Base-by-base conservation (phyloP, 2,797 vertebrate species). In the Meda fulgida region DNA sequence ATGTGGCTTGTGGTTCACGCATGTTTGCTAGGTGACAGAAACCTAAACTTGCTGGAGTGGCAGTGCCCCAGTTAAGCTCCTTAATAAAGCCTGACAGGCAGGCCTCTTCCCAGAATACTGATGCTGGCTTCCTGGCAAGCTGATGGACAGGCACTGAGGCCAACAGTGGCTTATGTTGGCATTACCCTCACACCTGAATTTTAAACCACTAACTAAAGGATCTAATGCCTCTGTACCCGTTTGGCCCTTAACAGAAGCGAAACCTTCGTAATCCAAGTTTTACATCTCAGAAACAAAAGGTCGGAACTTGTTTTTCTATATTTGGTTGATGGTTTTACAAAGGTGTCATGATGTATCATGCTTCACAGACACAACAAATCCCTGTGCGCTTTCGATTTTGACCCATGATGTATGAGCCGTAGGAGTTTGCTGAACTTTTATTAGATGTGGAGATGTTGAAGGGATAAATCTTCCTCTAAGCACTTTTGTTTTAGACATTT, bases 81-180 rank as follows among this genome's bases (percentile, higher is more conserved):
- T 90, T 94, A 94, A 94, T 94, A 94, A 93, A 93, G 92, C 90
- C 89, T 92, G 93, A 94, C 93, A 94, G 91, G 87, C 89, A 90
- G 66, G 66, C 91, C 21, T 79, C 90, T 82, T 72, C 81, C 90
- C 88, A 89, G 91, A 92, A 92, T 93, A 93, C 93, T 93, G 92
- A 93, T 93, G 91, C 89, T 73, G 38, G 83, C 89, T 91, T 91
- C 92, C 91, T 93, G 91, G 91, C 91, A 91, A 89, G 88, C 90
- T 86, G 88, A 92, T 91, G 92, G 91, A 90, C 90, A 90, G 92
- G 89, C 91, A 91, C 89, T 90, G 91, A 93, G 92, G n/a, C n/a
- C 91, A 91, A 92, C 92, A 92, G 92, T 91, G 18, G 60, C 66
- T 80, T 85, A 72, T 36, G 67, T 36, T 85, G 77, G 77, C 67